phyloP scores from a whole-genome alignment of 2,113 vertebrate genomes.

The Pedetes capensis region DNA sequence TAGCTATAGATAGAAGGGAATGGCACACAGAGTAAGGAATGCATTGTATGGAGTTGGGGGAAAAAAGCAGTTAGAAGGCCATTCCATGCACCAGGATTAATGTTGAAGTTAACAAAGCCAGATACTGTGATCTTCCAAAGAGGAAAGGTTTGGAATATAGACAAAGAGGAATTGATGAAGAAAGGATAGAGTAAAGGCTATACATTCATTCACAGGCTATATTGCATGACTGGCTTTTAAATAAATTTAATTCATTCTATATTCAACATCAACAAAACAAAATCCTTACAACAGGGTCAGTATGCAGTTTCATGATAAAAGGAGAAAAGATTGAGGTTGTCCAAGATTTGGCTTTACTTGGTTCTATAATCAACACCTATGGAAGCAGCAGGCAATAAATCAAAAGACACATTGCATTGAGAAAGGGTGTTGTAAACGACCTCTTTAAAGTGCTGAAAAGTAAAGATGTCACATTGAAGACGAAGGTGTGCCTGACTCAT shows the following conservation, averaged over 20 bases:
- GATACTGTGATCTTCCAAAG: neutral
- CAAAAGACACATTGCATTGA: too few species aligned
- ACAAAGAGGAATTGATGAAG: neutral
- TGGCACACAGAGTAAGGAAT: neutral
- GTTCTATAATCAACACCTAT: too few species aligned
- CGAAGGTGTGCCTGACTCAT: too few species aligned
- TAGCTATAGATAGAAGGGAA: neutral
- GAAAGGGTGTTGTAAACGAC: too few species aligned
- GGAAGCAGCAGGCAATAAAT: too few species aligned
- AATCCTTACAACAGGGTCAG: too few species aligned
- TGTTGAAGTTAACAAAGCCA: neutral
- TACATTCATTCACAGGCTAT: neutral
- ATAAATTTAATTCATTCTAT: neutral
- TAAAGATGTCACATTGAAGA: too few species aligned
- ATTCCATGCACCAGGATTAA: neutral
- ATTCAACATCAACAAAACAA: too few species aligned
- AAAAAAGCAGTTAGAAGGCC: neutral
- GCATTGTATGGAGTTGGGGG: neutral
- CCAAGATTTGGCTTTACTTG: too few species aligned
- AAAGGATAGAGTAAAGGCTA: neutral
- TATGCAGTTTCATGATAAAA: too few species aligned
- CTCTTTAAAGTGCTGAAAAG: too few species aligned
- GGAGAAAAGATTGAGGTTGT: too few species aligned
- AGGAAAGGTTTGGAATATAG: neutral
- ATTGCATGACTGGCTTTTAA: neutral